Evolutionary conservation across 2,113 vertebrate species (phyloP), one percentile per base, ranked within the genome.

Genomic region (Orycteropus afer): DNA sequence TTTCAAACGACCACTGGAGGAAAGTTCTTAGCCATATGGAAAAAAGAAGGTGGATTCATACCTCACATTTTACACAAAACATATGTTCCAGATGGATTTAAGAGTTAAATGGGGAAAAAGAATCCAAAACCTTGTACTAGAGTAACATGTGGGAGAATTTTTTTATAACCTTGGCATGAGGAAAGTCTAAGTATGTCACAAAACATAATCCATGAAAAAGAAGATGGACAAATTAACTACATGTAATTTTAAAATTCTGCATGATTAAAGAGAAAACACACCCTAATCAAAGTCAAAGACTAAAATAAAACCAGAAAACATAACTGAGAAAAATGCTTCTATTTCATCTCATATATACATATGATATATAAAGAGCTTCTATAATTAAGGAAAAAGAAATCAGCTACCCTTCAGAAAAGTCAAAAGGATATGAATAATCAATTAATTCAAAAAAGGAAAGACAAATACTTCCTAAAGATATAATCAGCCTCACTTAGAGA

Each of bases 61-160:
- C 29, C 40, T 67, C 49, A 4, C 4, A 42, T 83, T 49, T 78
- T n/a, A 81, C 23, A 61, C 42, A 78, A n/a, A 95, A 79, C n/a
- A 69, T 67, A 92, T 65, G 87, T 76, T 90, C 71, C 78, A 84
- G 63, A 12, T 88, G 78, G 37, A 45, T 84, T 42, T 80, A 90
- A 78, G 23, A 79, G 34, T 79, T 96, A 93, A 90, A 20, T 6
- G 61, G 49, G 6, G 22, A 37, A 37, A 45, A 47, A 17, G 17
- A 57, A 25, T 71, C 59, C 3, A 67, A n/a, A 88, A 74, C 2
- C 49, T 85, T 88, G 57, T 42, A n/a, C 57, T 51, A 86, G 40
- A 73, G 25, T 63, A 78, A 95, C 71, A 83, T 14, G 65, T 25
- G 51, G 78, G 71, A 91, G 32, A 86, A 51, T 22, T 81, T n/a